Percentiles rank a stretch among this genome's conserved stretches.
These are phyloP conservation scores for Isurus oxyrinchus DNA, from an alignment of 2,113 vertebrate genomes.

Conservation along the genomic window DNA sequence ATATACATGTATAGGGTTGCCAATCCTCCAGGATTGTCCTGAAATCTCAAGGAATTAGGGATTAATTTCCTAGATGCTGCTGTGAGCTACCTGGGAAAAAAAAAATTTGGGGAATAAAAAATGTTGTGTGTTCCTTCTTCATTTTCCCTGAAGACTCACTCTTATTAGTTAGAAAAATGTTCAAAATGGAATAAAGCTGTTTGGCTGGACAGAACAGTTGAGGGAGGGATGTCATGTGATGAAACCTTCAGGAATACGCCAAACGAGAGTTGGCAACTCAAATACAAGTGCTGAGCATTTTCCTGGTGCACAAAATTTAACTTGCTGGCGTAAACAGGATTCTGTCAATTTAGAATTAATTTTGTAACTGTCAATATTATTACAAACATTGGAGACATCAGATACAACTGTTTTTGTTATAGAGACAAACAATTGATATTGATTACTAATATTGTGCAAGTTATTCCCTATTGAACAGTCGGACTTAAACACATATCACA, in stretches of 20 bases:
- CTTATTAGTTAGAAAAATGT: neutral
- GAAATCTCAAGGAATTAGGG: neutral
- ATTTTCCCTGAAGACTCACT: neutral
- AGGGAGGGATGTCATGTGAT: neutral
- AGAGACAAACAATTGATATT: neutral
- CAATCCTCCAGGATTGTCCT: neutral
- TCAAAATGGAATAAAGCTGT: neutral
- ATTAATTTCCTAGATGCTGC: neutral
- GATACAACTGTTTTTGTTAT: neutral
- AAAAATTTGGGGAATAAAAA: neutral
- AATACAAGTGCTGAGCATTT: neutral
- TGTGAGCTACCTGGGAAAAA: neutral
- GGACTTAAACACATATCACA: neutral
- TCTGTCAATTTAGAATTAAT: neutral
- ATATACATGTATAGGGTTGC: no score
- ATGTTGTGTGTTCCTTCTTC: neutral
- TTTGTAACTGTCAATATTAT: neutral
- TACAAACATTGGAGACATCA: neutral
- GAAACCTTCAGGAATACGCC: neutral
- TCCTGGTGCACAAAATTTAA: neutral
- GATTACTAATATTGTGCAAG: neutral
- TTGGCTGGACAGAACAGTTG: neutral
- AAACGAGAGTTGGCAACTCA: neutral
- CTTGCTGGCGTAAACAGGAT: neutral
- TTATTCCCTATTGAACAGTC: neutral